Percentiles rank a stretch among this genome's conserved stretches.
Conservation (phyloP, 2,113 vertebrate species). For the Coreoperca whiteheadi region DNA sequence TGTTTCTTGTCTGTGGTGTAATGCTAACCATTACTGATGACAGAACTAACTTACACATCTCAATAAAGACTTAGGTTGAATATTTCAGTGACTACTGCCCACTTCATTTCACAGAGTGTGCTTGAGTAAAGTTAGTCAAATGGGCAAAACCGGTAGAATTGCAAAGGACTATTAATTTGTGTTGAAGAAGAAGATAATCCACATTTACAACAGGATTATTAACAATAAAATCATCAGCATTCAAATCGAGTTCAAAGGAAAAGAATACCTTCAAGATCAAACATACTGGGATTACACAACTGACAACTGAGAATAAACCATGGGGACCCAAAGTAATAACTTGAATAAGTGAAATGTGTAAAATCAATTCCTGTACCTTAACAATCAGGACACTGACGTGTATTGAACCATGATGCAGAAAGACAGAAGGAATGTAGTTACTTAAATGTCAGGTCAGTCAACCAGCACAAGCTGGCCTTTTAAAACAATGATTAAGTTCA, state of each 20-base stretch:
- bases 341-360: slow-evolving; percentile 38
- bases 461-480: slow-evolving; percentile 54
- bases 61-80: background rate
- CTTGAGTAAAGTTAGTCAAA: background rate
- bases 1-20: background rate
- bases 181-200: background rate
- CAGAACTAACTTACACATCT: background rate
- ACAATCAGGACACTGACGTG: background rate
- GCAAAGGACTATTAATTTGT: background rate
- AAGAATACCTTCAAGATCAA: background rate
- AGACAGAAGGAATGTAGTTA: slow-evolving; percentile 52
- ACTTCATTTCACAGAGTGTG: background rate
- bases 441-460: slow-evolving; percentile 66
- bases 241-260: slow-evolving; percentile 6
- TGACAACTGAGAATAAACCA: too few relatives aligned
- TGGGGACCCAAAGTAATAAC: slow-evolving; percentile 3
- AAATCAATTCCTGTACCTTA: slow-evolving; percentile 22
- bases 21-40: background rate
- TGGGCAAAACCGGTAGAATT: background rate
- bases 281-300: background rate
- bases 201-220: background rate
- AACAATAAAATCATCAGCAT: background rate
- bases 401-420: slow-evolving; percentile 35
- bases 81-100: background rate
- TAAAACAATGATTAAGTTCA: slow-evolving; percentile 49